Evolutionary conservation across 2,113 vertebrate genomes (phyloP).

Genomic region (Psophia crepitans): DNA sequence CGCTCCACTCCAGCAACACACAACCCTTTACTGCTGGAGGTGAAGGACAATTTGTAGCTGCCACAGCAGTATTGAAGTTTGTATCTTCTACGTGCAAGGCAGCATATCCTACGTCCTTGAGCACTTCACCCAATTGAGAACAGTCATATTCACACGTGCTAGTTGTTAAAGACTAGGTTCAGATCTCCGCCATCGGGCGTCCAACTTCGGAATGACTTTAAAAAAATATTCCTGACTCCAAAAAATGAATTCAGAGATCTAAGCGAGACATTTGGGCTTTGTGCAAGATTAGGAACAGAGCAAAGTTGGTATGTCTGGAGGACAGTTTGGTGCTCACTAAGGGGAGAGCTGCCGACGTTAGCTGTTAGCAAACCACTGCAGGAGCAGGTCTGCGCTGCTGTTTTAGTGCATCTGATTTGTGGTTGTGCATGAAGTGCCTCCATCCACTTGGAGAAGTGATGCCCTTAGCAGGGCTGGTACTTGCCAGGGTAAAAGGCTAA

Average conservation of each 20-base stretch:
- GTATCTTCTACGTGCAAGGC: background rate
- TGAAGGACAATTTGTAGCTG: background rate
- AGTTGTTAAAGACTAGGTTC: background rate
- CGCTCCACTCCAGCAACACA: fast-evolving
- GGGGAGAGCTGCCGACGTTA: fast-evolving
- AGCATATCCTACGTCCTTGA: background rate
- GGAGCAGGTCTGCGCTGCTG: background rate
- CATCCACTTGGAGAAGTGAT: background rate
- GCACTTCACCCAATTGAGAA: background rate
- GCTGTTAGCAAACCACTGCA: background rate
- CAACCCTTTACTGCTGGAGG: background rate
- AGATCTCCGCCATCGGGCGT: background rate
- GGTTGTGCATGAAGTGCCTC: background rate
- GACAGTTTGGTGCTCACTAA: background rate
- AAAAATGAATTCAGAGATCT: background rate
- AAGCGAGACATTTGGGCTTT: background rate
- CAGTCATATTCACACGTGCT: fast-evolving
- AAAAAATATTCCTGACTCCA: background rate
- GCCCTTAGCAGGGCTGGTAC: background rate
- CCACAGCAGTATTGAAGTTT: background rate
- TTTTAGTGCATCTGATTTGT: background rate
- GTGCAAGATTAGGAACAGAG: background rate
- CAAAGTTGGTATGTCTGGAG: background rate
- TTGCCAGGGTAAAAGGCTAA: too few relatives aligned
- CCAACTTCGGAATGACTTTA: background rate